Base-by-base conservation (phyloP, 2,888 invertebrate genomes). In the Orchesellides sinensis region DNA sequence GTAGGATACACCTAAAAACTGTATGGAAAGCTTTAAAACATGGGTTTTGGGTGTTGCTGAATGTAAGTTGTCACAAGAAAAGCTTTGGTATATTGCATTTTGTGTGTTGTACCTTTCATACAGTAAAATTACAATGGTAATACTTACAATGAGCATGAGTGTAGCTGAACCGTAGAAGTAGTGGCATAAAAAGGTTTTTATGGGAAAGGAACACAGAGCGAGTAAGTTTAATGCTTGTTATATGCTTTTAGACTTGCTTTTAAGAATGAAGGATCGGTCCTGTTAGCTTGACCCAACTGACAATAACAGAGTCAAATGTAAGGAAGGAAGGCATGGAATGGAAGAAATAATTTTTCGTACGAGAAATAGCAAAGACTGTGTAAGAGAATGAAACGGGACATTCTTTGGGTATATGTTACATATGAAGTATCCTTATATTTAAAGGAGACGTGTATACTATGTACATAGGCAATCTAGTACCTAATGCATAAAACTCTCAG, bases 1-100 rank as follows among this genome's bases (percentile, higher is more conserved):
- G 12, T 56, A 56, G n/a, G n/a, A 12, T 12, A 12, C 21, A 29
- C 65, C 6, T 45, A 19, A n/a, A 17, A 65, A 17, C 27, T 25
- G n/a, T n/a, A n/a, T n/a, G n/a, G n/a, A 25, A 2, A 66, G 45
- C 12, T 66, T 40, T 23, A 40, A 63, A 63, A 40, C 45, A 63
- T 69, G 19, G 29, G 45, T 69, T 69, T 66, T 52, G 69, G 69
- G 69, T 69, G 69, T 69, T 69, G 69, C 69, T 79, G 69, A n/a
- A 23, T 19, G 54, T 40, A 45, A 35, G 52, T 35, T 49, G 32
- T 63, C 45, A 14, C 14, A 14, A 47, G n/a, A 23, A 8, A 23
- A 12, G n/a, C 12, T 1, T 25, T 23, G 8, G 47, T 49, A 49
- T 52, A 25, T 68, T 45, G 8, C 5, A n/a, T 17, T 17, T 47